Base-by-base conservation (phyloP, 92 coral and sea anemone genomes). In the Bergia sp. region DNA sequence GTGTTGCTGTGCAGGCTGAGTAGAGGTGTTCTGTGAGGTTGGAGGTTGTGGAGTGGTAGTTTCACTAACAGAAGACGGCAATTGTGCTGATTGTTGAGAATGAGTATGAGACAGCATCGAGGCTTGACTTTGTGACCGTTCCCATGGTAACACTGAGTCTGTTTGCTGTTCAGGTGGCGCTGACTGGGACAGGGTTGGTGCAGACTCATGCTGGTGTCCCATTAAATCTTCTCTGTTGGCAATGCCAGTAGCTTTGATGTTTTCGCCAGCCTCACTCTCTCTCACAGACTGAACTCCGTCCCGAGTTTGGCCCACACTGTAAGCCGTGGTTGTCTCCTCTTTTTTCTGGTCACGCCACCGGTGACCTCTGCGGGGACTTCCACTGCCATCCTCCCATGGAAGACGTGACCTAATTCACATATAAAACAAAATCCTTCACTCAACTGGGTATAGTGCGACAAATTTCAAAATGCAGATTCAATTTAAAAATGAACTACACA, bases 281-380 rank as follows among this genome's bases (percentile, higher is more conserved):
- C 29, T 39, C 18, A 42, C 74, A 75, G 37, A 11, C 37, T 75
- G 67, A 5, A n/a, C 12, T 75, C 79, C 37, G 53, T 13, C 53
- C 79, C 41, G 47, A 2, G 13, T n/a, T 85, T 78, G 90, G 61
- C 41, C 76, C 7, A 58, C 86, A 42, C 45, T 53, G 76, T 58
- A 39, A 49, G 78, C 61, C 2, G 89, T 44, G n/a, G 73, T 36
- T 18, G 44, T 49, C 20, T 76, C 81, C 15, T 73, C 88, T 13
- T 72, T 86, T 7, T 38, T 71, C 20, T 92, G 89, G 73, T 93
- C 94, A 20, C 92, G 94, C 96, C 94, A 83, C 47, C 93, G 93
- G 44, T 96, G 91, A 73, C 96, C 98, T 84, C 96, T 86, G 20
- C 93, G 90, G 12, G 92, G 84, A 77, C 95, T 85, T 37, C 94